Evolutionary conservation across 2,113 vertebrate species (phyloP).

Genomic region (Macrotus californicus): DNA sequence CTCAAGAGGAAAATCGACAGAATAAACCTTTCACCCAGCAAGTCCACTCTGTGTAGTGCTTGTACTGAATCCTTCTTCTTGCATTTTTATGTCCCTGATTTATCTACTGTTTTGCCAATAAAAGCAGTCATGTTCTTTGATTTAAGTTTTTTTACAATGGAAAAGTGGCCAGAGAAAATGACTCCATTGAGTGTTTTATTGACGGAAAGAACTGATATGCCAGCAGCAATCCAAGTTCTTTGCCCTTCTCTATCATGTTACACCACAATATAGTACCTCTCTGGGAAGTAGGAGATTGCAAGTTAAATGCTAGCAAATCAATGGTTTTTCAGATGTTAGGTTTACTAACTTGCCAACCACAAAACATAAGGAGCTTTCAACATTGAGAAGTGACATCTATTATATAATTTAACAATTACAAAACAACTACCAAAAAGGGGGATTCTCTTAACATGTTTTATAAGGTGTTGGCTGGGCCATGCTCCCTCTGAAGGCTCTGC

Average conservation of each 20-base stretch:
- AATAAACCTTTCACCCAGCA: conserved; percentile 81
- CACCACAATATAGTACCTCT: background rate
- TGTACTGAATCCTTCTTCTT: conserved; percentile 61
- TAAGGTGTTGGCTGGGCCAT: background rate
- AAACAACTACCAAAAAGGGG: conserved; percentile 48
- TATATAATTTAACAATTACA: background rate
- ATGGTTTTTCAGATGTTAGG: conserved; percentile 15
- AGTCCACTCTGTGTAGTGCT: conserved; percentile 23
- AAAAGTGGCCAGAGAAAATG: conserved; percentile 67
- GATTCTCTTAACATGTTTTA: conserved; percentile 40
- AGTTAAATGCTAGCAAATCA: background rate
- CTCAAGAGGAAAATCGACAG: conserved; percentile 80
- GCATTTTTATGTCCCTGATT: conserved; percentile 74
- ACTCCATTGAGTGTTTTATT: conserved; percentile 70
- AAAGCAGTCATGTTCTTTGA: conserved; percentile 79
- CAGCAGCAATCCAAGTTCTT: conserved; percentile 43
- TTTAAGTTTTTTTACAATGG: conserved; percentile 76
- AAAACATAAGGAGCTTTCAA: background rate
- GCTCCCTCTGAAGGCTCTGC: background rate
- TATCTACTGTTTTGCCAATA: conserved; percentile 77
- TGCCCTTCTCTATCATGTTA: conserved; percentile 4
- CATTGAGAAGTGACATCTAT: conserved; percentile 2
- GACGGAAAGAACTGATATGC: conserved; percentile 66
- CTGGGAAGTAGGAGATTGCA: background rate
- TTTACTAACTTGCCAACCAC: background rate